Base-by-base conservation (phyloP, 2,113 vertebrate genomes). In the Brachypteracias leptosomus region DNA sequence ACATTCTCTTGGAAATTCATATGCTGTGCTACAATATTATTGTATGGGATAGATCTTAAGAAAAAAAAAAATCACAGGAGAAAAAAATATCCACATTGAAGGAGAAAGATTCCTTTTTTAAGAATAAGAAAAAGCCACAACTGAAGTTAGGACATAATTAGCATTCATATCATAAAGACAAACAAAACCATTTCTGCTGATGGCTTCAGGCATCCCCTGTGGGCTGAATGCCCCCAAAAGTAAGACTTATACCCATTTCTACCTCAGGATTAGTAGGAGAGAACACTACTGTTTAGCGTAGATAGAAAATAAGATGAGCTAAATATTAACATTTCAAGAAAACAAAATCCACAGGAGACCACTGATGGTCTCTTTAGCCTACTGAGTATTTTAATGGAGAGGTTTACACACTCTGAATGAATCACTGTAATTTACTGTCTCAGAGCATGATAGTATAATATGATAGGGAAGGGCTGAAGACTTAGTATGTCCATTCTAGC, bases 311-410 rank as follows among this genome's bases (percentile, higher is more conserved):
- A 94, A 93, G 95, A 95, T 89, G 97, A 94, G 93, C 57, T 87
- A 95, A 97, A 92, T 87, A 97, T 96, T 96, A 97, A 85, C 96
- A 97, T 96, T 93, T 91, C 90, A 85, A 97, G 97, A 97, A 97
- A 98, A 98, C 96, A 97, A 96, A 98, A 97, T 5, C 97, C 96
- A 95, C 97, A 10, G 97, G 97, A 97, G 94, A 92, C 15, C 59
- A 51, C 42, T 40, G 79, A 79, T 70, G 89, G 96, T 94, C 80
- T 95, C 93, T 88, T 97, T 55, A 93, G 92, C 97, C 97, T 54
- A 97, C 95, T 57, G 98, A 95, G 98, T 24, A 80, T 74, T 97
- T 98, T 97, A 97, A 98, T 96, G 95, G 97, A 96, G 97, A 98
- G 84, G 79, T 97, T 98, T 95, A 91, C 91, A 83, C 85, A 66